phyloP scores from a whole-genome alignment of 2,797 vertebrate species.

The Gallinago nigripennis region DNA sequence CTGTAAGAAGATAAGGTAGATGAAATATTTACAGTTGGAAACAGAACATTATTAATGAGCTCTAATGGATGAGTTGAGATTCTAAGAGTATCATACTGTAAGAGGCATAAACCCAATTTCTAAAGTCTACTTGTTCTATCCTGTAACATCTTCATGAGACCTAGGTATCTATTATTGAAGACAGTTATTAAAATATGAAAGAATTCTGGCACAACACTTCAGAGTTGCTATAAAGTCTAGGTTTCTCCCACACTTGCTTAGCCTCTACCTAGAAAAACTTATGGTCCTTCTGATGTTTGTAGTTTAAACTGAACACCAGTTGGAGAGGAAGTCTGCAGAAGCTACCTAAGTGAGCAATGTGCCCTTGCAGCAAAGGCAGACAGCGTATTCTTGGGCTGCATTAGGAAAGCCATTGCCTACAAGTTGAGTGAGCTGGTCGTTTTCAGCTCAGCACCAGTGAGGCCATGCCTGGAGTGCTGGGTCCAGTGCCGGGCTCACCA shows the following conservation, averaged over 20 bases:
- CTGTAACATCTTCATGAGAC: neutral
- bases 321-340: neutral
- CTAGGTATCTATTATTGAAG: neutral
- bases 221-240: neutral
- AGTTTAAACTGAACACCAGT: neutral
- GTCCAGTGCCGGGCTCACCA: neutral
- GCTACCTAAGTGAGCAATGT: neutral
- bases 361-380: neutral
- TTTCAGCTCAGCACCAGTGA: neutral
- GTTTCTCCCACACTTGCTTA: neutral
- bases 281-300: neutral
- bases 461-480: neutral
- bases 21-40: neutral
- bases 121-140: neutral
- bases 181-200: neutral
- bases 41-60: neutral
- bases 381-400: neutral
- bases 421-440: rapidly evolving
- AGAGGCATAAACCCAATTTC: neutral
- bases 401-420: neutral
- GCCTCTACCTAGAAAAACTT: neutral
- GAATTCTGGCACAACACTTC: neutral
- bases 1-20: neutral
- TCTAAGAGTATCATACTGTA: neutral
- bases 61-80: neutral